Evolutionary conservation across 2,888 invertebrate species (phyloP), one percentile per base, ranked within the genome.

Genomic region (Cheiracanthium punctorium): DNA sequence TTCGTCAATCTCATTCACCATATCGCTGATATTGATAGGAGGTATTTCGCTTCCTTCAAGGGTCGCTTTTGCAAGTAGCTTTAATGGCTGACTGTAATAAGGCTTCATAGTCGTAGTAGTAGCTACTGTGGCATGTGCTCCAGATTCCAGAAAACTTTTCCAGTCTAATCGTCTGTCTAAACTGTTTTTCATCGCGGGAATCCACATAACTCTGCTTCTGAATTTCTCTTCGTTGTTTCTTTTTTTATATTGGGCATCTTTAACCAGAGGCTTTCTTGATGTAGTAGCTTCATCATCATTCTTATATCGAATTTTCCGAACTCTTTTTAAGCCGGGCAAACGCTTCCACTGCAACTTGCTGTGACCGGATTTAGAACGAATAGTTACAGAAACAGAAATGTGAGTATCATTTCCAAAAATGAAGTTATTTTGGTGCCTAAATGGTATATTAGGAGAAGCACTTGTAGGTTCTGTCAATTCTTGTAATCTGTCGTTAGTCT

Each of bases 141-240:
- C 33, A 5, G 58, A 58, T 69, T 69, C 69, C 7, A 33, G 7
- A 8, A 69, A 69, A 32, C 8, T n/a, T 37, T 33, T 69, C 84
- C 84, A 85, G 12, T 74, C 24, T 14, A 65, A 77, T 43, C 32
- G 69, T 8, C 69, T 41, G 5, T 70, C 74, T n/a, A 79, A 32
- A 28, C 58, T 41, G 20, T 64, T 33, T 29, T 74, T 85, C 29
- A 64, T 69, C 0, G 58, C 37, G 14, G 84, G 84, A 12, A 74
- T 70, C 84, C 84, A 85, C 79, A 85, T 79, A 17, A 85, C 70
- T 74, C 84, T 72, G 32, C 79, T 85, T 52, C 52, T 79, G 0
- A 69, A 33, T 32, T 69, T 84, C 24, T 7, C 20, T 14, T 14
- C 37, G 2, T 32, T 20, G 7, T 58, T 67, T 0, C 29, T 72